A percentile compares a stretch with the other conserved stretches of the same genome.
Evolutionary conservation across 2,888 invertebrate genomes (phyloP).

Genomic region (Macroteleia sp.): DNA sequence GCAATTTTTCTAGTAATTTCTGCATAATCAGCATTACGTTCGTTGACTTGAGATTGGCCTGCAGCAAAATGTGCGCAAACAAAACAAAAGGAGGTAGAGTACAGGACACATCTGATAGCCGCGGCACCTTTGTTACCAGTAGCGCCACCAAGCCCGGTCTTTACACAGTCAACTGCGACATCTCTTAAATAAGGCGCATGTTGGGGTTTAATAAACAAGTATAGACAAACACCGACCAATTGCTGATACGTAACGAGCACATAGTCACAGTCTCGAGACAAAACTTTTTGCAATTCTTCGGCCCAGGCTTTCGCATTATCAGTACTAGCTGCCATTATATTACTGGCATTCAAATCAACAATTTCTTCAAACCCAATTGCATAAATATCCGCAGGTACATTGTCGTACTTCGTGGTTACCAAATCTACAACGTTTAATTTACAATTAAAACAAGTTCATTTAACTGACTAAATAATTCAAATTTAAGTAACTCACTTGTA

Average conservation of each 20-base stretch:
- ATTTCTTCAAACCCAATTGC: constrained; percentile 99
- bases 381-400: constrained; percentile 94
- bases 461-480: not conserved
- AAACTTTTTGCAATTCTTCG: constrained; percentile 95
- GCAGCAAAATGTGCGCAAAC: constrained; percentile 99
- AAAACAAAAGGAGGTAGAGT: constrained; percentile 98
- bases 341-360: constrained; percentile 98
- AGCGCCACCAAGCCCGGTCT: constrained; percentile 99
- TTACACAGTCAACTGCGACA: constrained; percentile 97
- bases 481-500: constrained; percentile 70
- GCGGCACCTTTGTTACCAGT: constrained; percentile 98
- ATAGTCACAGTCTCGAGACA: constrained; percentile 94
- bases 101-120: constrained; percentile 94
- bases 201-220: constrained; percentile 95
- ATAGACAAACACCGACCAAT: constrained; percentile 98
- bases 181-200: constrained; percentile 95
- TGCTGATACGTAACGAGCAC: constrained; percentile 96
- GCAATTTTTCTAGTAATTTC: constrained; percentile 96
- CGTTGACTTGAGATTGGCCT: constrained; percentile 97
- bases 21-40: constrained; percentile 97
- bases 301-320: constrained; percentile 98
- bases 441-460: not conserved
- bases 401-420: constrained; percentile 82
- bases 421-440: constrained; percentile 75
- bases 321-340: constrained; percentile 97